Evolutionary conservation across 2,113 vertebrate species (phyloP).

Genomic region (Tetrax tetrax): DNA sequence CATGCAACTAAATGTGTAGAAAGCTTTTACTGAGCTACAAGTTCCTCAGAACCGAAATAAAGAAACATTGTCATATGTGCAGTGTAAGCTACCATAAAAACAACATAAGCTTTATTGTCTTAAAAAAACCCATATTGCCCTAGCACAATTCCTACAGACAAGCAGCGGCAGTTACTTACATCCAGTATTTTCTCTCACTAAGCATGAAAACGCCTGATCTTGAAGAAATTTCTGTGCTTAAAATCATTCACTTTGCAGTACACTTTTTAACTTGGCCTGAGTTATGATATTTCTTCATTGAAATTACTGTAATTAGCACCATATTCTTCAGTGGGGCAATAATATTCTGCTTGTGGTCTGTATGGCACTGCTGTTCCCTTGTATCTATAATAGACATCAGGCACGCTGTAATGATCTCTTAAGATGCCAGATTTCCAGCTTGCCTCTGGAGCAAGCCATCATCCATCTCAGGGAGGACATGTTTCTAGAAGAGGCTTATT

Average conservation of each 20-base stretch:
- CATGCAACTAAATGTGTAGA: background rate
- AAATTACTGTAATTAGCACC: background rate
- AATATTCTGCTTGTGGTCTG: background rate
- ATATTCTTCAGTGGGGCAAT: background rate
- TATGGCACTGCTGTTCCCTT: background rate
- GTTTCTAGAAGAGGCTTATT: background rate
- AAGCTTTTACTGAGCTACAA: background rate
- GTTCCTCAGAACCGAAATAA: background rate
- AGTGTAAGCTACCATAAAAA: background rate
- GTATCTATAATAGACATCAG: background rate
- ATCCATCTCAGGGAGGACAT: background rate
- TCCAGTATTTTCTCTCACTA: background rate
- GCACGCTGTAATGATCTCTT: background rate
- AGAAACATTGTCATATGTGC: background rate
- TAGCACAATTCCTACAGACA: background rate
- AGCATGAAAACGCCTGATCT: background rate
- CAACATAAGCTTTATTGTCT: background rate
- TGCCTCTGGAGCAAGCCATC: background rate
- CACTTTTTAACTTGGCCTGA: background rate
- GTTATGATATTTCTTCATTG: background rate
- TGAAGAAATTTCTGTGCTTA: background rate
- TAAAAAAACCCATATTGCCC: background rate
- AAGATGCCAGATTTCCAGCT: background rate
- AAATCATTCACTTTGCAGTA: background rate
- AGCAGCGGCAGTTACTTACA: background rate